phyloP scores from a whole-genome alignment of 2,888 invertebrate species.

The Listrodromus nycthemerus region DNA sequence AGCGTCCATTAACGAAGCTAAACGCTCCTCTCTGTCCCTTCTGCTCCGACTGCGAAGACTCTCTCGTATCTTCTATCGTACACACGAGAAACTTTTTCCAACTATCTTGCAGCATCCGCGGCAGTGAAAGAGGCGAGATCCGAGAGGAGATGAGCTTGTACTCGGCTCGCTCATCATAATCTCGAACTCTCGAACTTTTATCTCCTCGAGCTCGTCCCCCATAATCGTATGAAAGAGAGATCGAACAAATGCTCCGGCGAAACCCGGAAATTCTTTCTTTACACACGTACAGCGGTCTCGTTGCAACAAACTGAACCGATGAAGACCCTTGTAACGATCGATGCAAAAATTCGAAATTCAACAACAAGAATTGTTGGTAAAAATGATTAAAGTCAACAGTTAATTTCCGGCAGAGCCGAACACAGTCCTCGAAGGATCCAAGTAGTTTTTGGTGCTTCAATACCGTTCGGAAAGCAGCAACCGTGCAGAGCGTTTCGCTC shows the following conservation, averaged over 20 bases:
- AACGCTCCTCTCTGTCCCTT: constrained; percentile 1
- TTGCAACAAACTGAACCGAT: neutral
- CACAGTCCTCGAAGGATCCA: too few relatives aligned
- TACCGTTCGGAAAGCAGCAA: too few relatives aligned
- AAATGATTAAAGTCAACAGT: too few relatives aligned
- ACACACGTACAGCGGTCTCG: neutral
- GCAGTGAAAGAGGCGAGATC: neutral
- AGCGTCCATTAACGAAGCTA: constrained; percentile 15
- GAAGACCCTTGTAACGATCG: neutral
- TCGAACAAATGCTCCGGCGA: constrained; percentile 24
- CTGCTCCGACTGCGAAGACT: neutral
- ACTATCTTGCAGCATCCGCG: neutral
- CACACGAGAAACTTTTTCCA: constrained; percentile 5
- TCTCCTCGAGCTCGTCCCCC: constrained; percentile 1
- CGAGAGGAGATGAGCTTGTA: constrained; percentile 7
- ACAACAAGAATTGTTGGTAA: neutral
- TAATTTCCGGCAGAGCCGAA: too few relatives aligned
- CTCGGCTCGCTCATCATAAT: constrained; percentile 12
- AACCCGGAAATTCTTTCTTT: constrained; percentile 29
- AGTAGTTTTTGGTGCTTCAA: too few relatives aligned
- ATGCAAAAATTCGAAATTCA: neutral
- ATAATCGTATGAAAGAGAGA: constrained; percentile 42
- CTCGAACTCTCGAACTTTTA: constrained; percentile 31
- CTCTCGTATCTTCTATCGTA: neutral
- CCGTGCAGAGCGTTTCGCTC: too few relatives aligned